Percentiles rank a stretch among this genome's conserved stretches.
Evolutionary conservation across 2,113 vertebrate genomes (phyloP).

Genomic region (Carollia perspicillata): DNA sequence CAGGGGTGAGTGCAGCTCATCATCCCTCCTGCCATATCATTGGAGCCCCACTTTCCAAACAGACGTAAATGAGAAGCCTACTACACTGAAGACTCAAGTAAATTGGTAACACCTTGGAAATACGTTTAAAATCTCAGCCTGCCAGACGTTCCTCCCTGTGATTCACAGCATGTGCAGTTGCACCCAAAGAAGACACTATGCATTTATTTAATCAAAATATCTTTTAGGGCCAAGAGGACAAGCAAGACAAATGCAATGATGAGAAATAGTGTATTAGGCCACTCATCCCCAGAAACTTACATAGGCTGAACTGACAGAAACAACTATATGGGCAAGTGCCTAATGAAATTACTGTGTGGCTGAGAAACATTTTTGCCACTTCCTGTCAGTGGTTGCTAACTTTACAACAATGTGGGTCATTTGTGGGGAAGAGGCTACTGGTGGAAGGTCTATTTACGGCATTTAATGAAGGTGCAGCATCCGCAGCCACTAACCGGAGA

Average conservation of each 20-base stretch:
- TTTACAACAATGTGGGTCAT: slow-evolving; percentile 48
- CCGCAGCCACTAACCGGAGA: slow-evolving; percentile 62
- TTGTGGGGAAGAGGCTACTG: slow-evolving; percentile 37
- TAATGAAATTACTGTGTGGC: slow-evolving; percentile 57
- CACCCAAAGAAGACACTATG: neutral
- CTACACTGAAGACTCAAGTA: neutral
- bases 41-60: neutral
- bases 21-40: neutral
- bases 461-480: slow-evolving; percentile 50
- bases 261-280: neutral
- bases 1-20: neutral
- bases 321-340: neutral
- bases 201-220: neutral
- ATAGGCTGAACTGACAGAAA: slow-evolving; percentile 38
- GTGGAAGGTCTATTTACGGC: slow-evolving; percentile 18
- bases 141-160: neutral
- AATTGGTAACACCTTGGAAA: slow-evolving; percentile 12
- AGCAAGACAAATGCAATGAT: neutral
- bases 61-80: neutral
- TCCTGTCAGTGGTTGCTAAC: slow-evolving; percentile 21
- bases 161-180: neutral
- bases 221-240: neutral
- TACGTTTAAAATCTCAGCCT: neutral
- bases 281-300: neutral
- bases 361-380: slow-evolving; percentile 39